phyloP scores from a whole-genome alignment of 1,140 invertebrate species.

The Drosophila paulistorum region DNA sequence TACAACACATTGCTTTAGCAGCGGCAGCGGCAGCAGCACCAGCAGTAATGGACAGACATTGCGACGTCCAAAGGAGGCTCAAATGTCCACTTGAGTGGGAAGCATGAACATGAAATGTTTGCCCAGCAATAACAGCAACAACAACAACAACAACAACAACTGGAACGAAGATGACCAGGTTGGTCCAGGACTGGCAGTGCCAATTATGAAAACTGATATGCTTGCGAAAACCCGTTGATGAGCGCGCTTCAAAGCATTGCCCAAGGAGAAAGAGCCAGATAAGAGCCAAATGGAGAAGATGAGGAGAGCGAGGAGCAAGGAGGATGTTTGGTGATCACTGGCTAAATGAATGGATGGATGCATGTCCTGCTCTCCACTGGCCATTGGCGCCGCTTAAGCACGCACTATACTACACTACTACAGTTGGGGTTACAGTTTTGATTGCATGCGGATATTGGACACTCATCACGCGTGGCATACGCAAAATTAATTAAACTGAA shows the following conservation, averaged over 20 bases:
- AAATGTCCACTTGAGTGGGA: constrained; percentile 79
- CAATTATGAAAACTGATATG: constrained; percentile 81
- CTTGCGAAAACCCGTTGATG: constrained; percentile 77
- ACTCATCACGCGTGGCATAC: constrained; percentile 68
- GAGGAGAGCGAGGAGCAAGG: constrained; percentile 17
- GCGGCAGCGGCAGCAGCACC: too few relatives aligned
- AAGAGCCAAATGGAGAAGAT: constrained; percentile 26
- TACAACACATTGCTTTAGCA: constrained; percentile 43
- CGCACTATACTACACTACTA: constrained; percentile 25
- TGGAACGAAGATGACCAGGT: constrained; percentile 34
- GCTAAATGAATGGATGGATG: constrained; percentile 20
- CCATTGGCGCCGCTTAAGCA: constrained; percentile 9
- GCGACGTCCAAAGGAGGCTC: constrained; percentile 60
- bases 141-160: constrained; percentile 31
- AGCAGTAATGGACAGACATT: constrained; percentile 38
- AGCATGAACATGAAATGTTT: constrained; percentile 76
- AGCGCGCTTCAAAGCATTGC: constrained; percentile 67
- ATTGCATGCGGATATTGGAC: constrained; percentile 66
- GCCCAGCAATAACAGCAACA: constrained; percentile 60
- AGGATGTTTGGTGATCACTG: constrained; percentile 7
- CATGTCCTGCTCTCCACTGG: constrained; percentile 19
- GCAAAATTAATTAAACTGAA: constrained; percentile 68
- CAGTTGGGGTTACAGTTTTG: constrained; percentile 32
- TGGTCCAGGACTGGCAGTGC: constrained; percentile 52
- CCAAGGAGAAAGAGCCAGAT: constrained; percentile 15